phyloP scores from a whole-genome alignment of 2,113 vertebrate genomes.

The Ancistrus triradiatus region DNA sequence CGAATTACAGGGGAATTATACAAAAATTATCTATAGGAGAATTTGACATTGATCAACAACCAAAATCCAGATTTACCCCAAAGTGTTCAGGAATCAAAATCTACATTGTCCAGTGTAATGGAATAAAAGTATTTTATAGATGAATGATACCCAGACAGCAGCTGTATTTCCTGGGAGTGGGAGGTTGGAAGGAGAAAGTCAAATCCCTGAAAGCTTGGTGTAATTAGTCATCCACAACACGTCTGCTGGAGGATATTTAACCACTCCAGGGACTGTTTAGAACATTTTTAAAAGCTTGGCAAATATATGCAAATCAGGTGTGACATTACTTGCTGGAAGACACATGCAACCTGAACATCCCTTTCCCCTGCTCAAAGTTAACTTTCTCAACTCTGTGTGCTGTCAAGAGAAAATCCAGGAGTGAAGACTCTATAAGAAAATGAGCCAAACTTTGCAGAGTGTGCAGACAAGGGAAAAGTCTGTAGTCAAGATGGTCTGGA shows the following conservation, averaged over 20 bases:
- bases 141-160: too few relatives aligned
- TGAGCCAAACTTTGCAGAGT: conserved; percentile 14
- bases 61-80: too few relatives aligned
- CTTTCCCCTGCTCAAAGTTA: not conserved
- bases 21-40: too few relatives aligned
- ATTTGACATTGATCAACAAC: too few relatives aligned
- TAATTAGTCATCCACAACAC: conserved; percentile 44
- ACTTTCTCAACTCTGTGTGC: conserved; percentile 22
- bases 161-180: too few relatives aligned
- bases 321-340: conserved; percentile 32
- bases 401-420: conserved; percentile 24
- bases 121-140: too few relatives aligned
- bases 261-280: conserved; percentile 23
- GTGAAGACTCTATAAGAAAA: conserved; percentile 15
- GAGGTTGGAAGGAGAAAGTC: conserved; percentile 25
- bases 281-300: conserved; percentile 17
- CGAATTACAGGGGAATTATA: too few relatives aligned
- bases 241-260: conserved; percentile 29
- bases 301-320: conserved; percentile 41
- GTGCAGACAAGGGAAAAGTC: conserved; percentile 1
- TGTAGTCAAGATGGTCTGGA: conserved; percentile 8
- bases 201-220: conserved; percentile 15
- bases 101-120: too few relatives aligned
- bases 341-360: not conserved
- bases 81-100: too few relatives aligned